Percentiles rank a stretch among this genome's conserved stretches.
Evolutionary conservation across 1,140 invertebrate genomes (phyloP).

Genomic region (Drosophila prosaltans): DNA sequence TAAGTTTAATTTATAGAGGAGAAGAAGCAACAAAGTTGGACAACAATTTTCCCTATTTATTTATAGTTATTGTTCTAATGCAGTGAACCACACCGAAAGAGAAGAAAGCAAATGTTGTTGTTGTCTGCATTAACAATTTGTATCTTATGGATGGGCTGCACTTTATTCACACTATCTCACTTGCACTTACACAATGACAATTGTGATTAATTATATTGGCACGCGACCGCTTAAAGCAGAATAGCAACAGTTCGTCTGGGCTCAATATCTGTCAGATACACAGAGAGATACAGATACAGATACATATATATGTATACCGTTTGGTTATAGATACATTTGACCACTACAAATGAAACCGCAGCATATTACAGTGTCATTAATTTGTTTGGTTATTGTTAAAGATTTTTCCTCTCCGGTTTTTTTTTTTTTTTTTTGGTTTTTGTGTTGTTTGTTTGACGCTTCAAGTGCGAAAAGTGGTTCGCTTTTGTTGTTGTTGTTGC

Average conservation of each 20-base stretch:
- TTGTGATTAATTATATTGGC: slow-evolving; percentile 74
- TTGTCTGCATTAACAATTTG: slow-evolving; percentile 62
- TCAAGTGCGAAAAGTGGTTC: slow-evolving; percentile 61
- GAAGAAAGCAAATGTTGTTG: too few relatives aligned
- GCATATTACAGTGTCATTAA: slow-evolving; percentile 68
- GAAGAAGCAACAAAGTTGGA: too few relatives aligned
- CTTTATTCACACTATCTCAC: slow-evolving; percentile 28
- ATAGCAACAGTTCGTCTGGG: slow-evolving; percentile 8
- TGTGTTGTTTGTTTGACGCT: slow-evolving; percentile 50
- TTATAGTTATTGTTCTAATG: slow-evolving; percentile 64
- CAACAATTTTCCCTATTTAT: slow-evolving; percentile 25
- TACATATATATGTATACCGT: neutral
- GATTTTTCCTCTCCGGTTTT: slow-evolving; percentile 13
- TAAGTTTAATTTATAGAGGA: slow-evolving; percentile 53
- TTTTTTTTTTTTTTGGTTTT: slow-evolving; percentile 5
- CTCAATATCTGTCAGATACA: slow-evolving; percentile 14
- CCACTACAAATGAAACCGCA: slow-evolving; percentile 62
- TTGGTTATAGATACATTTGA: slow-evolving; percentile 16
- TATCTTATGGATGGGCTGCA: slow-evolving; percentile 39
- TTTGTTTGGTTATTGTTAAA: slow-evolving; percentile 29
- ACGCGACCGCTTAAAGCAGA: slow-evolving; percentile 44
- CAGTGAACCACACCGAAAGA: slow-evolving; percentile 31
- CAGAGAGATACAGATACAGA: slow-evolving; percentile 20
- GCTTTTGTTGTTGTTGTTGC: slow-evolving; percentile 9
- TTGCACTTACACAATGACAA: slow-evolving; percentile 40